phyloP scores from a whole-genome alignment of 2,797 vertebrate species.

The Typhlichthys eigenmanni region DNA sequence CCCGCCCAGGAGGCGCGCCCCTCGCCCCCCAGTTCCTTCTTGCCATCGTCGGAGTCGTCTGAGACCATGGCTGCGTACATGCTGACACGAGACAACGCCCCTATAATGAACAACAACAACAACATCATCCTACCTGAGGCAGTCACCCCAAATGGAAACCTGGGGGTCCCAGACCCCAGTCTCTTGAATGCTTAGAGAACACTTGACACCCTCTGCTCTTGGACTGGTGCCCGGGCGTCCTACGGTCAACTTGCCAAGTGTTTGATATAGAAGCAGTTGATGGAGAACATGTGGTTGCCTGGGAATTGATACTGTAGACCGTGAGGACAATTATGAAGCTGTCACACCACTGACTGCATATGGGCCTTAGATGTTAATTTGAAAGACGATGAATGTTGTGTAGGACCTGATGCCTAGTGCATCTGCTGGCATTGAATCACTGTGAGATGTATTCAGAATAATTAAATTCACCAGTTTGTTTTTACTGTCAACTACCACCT shows the following conservation, averaged over 20 bases:
- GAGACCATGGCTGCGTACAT: slow-evolving; percentile 81
- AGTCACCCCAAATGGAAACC: slow-evolving; percentile 84
- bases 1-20: slow-evolving; percentile 74
- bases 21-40: slow-evolving; percentile 78
- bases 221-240: slow-evolving; percentile 29
- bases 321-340: slow-evolving; percentile 29
- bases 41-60: slow-evolving; percentile 83
- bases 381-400: slow-evolving; percentile 27
- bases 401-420: slow-evolving; percentile 40
- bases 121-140: slow-evolving; percentile 79
- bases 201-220: slow-evolving; percentile 39
- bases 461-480: slow-evolving; percentile 61
- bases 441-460: slow-evolving; percentile 69
- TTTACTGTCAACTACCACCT: slow-evolving; percentile 31
- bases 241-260: slow-evolving; percentile 36
- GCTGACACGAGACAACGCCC: slow-evolving; percentile 79
- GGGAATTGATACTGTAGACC: slow-evolving; percentile 21
- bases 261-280: slow-evolving; percentile 50
- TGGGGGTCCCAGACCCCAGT: slow-evolving; percentile 79
- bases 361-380: slow-evolving; percentile 41
- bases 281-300: slow-evolving; percentile 44
- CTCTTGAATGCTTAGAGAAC: slow-evolving; percentile 79
- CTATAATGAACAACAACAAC: slow-evolving; percentile 73
- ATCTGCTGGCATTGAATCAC: slow-evolving; percentile 68
- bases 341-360: slow-evolving; percentile 42